Conservation (phyloP, 2,888 invertebrate species). For the Mimachlamys varia region DNA sequence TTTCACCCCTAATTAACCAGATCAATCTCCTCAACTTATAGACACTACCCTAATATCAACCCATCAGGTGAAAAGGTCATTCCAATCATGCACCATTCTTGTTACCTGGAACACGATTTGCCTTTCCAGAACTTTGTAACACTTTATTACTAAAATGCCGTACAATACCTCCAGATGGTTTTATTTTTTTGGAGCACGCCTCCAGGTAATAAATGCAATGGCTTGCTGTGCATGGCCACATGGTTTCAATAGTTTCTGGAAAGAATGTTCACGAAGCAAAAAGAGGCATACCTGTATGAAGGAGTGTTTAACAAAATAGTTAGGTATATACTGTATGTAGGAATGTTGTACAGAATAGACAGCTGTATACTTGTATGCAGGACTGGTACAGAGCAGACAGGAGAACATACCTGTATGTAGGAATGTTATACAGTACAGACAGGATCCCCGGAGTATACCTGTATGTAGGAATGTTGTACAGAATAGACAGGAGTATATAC, state of each 20-base stretch:
- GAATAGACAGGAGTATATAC: not conserved
- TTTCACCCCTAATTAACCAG: not conserved
- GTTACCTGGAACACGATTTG: not conserved
- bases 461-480: not conserved
- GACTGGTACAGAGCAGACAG: not conserved
- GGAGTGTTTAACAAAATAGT: not conserved
- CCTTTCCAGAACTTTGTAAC: conserved; percentile 9
- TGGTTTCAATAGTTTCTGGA: not conserved
- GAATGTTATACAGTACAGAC: not conserved
- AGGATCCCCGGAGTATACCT: not conserved
- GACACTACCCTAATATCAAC: not conserved
- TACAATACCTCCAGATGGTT: conserved; percentile 13
- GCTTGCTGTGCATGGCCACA: conserved; percentile 36
- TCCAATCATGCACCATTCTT: not conserved
- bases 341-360: not conserved
- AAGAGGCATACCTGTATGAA: conserved; percentile 5
- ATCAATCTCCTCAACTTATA: not conserved
- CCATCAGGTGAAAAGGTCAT: not conserved
- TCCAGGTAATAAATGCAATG: conserved; percentile 29
- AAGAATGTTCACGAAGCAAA: not conserved
- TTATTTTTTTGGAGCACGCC: conserved; percentile 21
- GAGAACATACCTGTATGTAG: not conserved
- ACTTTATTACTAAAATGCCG: conserved; percentile 7
- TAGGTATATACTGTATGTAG: not conserved
- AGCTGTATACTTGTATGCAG: not conserved